A percentile compares a stretch with the other conserved stretches of the same genome.
Evolutionary conservation across 2,113 vertebrate species (phyloP).

Genomic region (Leucoraja erinaceus): DNA sequence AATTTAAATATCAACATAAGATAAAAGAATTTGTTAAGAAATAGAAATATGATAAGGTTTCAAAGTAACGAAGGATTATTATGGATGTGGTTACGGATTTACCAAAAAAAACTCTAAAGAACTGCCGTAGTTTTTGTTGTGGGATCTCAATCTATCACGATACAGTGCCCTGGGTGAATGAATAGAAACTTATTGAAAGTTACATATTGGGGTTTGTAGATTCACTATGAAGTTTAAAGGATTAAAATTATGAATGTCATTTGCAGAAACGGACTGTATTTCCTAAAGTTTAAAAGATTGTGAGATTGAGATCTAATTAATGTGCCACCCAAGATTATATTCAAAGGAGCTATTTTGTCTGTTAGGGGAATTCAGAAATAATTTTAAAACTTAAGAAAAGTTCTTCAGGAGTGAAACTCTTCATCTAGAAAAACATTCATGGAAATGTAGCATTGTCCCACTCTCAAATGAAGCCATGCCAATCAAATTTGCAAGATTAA

Average conservation of each 20-base stretch:
- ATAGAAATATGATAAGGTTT: too few relatives aligned
- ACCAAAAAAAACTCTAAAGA: background rate
- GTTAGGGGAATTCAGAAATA: too few relatives aligned
- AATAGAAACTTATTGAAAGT: background rate
- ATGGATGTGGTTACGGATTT: background rate
- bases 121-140: background rate
- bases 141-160: background rate
- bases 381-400: too few relatives aligned
- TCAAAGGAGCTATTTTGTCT: too few relatives aligned
- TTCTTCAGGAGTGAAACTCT: background rate
- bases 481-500: background rate
- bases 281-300: background rate
- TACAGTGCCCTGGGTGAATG: background rate
- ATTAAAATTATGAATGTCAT: background rate
- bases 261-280: background rate
- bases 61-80: background rate
- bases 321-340: too few relatives aligned
- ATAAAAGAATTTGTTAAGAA: too few relatives aligned
- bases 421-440: background rate
- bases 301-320: too few relatives aligned
- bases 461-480: background rate
- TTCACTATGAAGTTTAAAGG: background rate
- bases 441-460: background rate
- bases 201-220: background rate
- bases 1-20: too few relatives aligned